Conservation (phyloP, 1,140 invertebrate genomes). For the Rhynchophorus ferrugineus region DNA sequence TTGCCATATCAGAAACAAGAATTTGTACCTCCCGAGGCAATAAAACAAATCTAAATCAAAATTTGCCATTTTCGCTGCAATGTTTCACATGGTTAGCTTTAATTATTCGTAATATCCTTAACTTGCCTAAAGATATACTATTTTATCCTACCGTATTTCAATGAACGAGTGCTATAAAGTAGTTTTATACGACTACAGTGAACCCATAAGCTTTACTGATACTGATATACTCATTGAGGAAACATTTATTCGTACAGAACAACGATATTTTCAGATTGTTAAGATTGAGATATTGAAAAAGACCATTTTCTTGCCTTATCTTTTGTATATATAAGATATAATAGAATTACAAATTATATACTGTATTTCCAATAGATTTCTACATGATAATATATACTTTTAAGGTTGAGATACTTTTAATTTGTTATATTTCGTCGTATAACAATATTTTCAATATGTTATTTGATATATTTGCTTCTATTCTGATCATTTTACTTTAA, state of each 20-base stretch:
- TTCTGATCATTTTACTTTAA: no score
- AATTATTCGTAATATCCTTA: conserved; percentile 1
- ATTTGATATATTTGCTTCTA: no score
- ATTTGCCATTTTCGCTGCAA: neutral
- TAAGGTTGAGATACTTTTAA: no score
- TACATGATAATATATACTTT: no score
- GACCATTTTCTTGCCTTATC: neutral
- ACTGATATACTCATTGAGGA: neutral
- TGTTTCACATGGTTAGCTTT: neutral
- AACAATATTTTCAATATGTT: no score
- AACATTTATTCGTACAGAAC: neutral
- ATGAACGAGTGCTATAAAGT: conserved; percentile 4
- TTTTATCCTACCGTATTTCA: neutral
- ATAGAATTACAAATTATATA: no score
- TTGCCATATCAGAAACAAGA: neutral
- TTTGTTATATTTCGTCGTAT: no score
- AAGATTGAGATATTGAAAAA: neutral
- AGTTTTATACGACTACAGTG: conserved; percentile 1
- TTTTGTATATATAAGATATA: no score
- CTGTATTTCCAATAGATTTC: no score
- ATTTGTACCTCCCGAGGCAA: neutral
- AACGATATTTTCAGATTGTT: neutral
- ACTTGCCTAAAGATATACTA: neutral
- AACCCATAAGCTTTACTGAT: neutral
- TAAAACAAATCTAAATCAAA: neutral